Evolutionary conservation across 1,140 invertebrate species (phyloP).

Genomic region (Diabrotica virgifera): DNA sequence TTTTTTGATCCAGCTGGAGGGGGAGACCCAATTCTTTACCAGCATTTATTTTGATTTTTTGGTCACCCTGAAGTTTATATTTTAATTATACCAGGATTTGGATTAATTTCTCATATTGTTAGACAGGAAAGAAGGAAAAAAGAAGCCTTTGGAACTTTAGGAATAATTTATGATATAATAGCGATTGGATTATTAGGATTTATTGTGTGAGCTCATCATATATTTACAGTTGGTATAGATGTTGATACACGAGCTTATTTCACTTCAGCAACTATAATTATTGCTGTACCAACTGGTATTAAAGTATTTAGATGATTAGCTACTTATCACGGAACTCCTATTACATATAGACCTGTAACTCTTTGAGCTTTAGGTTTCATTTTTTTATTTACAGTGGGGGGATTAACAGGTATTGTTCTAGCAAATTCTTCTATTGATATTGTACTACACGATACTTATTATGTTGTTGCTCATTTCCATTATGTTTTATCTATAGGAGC

Average conservation of each 20-base stretch:
- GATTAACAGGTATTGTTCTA: constrained; percentile 63
- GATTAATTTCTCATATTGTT: constrained; percentile 64
- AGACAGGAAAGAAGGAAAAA: constrained; percentile 58
- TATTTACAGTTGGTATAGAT: constrained; percentile 72
- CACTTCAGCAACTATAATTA: constrained; percentile 71
- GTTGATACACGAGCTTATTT: constrained; percentile 71
- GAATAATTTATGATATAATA: constrained; percentile 64
- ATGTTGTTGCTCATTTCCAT: constrained; percentile 74
- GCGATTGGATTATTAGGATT: constrained; percentile 65
- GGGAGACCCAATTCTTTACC: constrained; percentile 68
- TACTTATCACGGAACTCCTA: constrained; percentile 53
- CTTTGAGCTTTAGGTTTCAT: constrained; percentile 69
- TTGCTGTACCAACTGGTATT: constrained; percentile 63
- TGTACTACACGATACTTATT: constrained; percentile 71
- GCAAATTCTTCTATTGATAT: constrained; percentile 71
- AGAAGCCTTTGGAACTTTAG: constrained; percentile 57
- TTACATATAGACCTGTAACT: constrained; percentile 55
- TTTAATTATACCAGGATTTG: constrained; percentile 64
- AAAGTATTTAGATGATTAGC: constrained; percentile 69
- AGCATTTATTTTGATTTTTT: constrained; percentile 80
- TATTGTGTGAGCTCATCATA: constrained; percentile 69
- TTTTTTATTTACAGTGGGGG: constrained; percentile 65
- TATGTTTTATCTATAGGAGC: constrained; percentile 66
- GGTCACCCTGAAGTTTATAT: constrained; percentile 77
- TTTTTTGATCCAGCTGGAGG: constrained; percentile 67